These are phyloP conservation scores for Epizoanthus fatuus DNA, from an alignment of 92 coral and sea anemone genomes.

Conservation along the genomic window DNA sequence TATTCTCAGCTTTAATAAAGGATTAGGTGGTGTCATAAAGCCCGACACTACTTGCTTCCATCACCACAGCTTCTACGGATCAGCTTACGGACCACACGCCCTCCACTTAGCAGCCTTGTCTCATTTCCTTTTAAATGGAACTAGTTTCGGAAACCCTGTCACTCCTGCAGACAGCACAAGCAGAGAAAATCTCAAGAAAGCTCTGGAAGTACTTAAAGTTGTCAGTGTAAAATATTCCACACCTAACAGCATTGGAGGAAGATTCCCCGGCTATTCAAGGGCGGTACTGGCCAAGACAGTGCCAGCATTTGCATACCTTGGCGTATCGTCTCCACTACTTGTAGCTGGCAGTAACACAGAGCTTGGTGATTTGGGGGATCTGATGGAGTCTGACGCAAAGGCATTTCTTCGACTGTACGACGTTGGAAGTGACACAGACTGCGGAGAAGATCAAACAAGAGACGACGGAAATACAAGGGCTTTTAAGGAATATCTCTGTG, in stretches of 20 bases:
- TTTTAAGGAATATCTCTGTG: constrained; percentile 26
- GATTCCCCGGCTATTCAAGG: constrained; percentile 50
- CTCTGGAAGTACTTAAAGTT: constrained; percentile 50
- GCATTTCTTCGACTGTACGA: neutral
- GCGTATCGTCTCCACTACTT: neutral
- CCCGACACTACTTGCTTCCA: constrained; percentile 77
- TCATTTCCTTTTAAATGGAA: constrained; percentile 60
- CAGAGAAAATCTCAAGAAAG: constrained; percentile 42
- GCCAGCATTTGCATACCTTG: constrained; percentile 51
- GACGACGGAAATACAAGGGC: neutral
- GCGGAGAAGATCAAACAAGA: too few relatives aligned
- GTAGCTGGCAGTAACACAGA: neutral
- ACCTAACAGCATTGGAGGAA: constrained; percentile 64
- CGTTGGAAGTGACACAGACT: neutral
- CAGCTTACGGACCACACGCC: constrained; percentile 74
- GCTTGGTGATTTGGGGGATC: neutral
- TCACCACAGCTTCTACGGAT: constrained; percentile 73
- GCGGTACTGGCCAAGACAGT: constrained; percentile 34
- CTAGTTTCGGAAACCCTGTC: neutral
- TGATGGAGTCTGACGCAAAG: too few relatives aligned
- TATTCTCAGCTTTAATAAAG: constrained; percentile 61
- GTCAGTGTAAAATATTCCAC: constrained; percentile 68
- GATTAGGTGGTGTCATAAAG: constrained; percentile 65
- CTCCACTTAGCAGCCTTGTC: constrained; percentile 59
- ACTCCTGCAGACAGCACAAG: neutral